A percentile compares a stretch with the other conserved stretches of the same genome.
Conservation (phyloP, 2,113 vertebrate genomes). For the Neogobius melanostomus region DNA sequence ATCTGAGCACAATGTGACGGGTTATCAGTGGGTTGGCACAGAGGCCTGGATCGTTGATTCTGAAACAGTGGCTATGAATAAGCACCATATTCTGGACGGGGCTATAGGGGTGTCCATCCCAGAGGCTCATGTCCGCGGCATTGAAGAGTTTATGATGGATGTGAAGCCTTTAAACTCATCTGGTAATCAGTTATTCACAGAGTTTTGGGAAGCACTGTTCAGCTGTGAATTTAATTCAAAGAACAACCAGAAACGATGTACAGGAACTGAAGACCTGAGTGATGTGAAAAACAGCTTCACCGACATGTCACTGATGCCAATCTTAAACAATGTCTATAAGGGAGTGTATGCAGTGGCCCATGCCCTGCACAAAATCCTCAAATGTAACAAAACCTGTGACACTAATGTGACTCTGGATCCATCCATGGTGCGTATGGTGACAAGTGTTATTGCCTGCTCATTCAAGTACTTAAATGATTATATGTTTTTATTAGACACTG, state of each 20-base stretch:
- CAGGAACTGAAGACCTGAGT: constrained; percentile 66
- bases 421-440: constrained; percentile 44
- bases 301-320: constrained; percentile 74
- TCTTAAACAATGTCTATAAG: constrained; percentile 75
- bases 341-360: constrained; percentile 74
- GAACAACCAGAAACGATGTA: constrained; percentile 41
- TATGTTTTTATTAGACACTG: constrained; percentile 54
- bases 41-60: constrained; percentile 74
- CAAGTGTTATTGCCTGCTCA: neutral
- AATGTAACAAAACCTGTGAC: constrained; percentile 60
- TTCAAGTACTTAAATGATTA: neutral
- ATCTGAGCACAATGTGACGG: constrained; percentile 65
- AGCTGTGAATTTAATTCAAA: constrained; percentile 49
- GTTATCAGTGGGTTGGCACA: constrained; percentile 76
- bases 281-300: constrained; percentile 68
- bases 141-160: constrained; percentile 71
- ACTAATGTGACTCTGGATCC: constrained; percentile 49
- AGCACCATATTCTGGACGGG: constrained; percentile 64
- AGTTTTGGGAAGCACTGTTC: constrained; percentile 73
- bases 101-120: constrained; percentile 73
- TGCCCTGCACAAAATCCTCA: constrained; percentile 60
- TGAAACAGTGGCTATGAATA: constrained; percentile 51
- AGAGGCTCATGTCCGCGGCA: constrained; percentile 59
- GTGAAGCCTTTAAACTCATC: constrained; percentile 55
- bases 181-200: constrained; percentile 53